Evolutionary conservation across 2,113 vertebrate species (phyloP).

Genomic region (Elanoides forficatus): DNA sequence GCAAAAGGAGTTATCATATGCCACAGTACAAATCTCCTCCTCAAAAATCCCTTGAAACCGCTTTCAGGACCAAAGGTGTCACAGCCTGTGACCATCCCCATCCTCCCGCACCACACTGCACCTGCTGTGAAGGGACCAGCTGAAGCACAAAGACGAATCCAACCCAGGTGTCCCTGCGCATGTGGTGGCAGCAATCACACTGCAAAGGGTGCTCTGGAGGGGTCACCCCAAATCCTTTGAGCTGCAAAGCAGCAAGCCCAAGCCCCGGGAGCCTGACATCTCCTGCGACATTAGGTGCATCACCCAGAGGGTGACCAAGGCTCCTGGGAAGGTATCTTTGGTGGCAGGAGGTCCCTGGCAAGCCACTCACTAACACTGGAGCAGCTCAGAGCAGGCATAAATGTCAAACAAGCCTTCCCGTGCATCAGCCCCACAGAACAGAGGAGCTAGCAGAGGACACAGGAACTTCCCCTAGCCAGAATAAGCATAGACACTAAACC

Average conservation of each 20-base stretch:
- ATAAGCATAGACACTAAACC: background rate
- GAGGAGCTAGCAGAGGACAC: background rate
- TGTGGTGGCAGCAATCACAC: fast-evolving
- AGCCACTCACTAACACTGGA: fast-evolving
- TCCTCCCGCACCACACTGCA: background rate
- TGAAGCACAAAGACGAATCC: background rate
- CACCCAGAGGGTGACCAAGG: background rate
- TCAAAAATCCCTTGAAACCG: background rate
- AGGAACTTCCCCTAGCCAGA: background rate
- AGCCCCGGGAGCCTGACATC: background rate
- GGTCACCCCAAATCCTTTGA: fast-evolving
- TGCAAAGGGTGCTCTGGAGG: background rate
- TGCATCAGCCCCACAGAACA: fast-evolving
- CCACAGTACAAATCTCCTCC: background rate
- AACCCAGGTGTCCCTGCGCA: background rate
- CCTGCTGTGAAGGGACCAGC: background rate
- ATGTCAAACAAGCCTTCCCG: background rate
- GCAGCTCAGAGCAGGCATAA: background rate
- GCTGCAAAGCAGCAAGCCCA: background rate
- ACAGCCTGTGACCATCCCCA: fast-evolving
- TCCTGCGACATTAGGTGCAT: background rate
- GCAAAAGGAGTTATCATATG: background rate
- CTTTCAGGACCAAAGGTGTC: background rate
- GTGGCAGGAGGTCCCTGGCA: background rate
- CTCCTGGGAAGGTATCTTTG: background rate